These are phyloP conservation scores for Zoroaster sp. DNA, from an alignment of 53 echinoderm and acorn worm species.

Conservation along the genomic window DNA sequence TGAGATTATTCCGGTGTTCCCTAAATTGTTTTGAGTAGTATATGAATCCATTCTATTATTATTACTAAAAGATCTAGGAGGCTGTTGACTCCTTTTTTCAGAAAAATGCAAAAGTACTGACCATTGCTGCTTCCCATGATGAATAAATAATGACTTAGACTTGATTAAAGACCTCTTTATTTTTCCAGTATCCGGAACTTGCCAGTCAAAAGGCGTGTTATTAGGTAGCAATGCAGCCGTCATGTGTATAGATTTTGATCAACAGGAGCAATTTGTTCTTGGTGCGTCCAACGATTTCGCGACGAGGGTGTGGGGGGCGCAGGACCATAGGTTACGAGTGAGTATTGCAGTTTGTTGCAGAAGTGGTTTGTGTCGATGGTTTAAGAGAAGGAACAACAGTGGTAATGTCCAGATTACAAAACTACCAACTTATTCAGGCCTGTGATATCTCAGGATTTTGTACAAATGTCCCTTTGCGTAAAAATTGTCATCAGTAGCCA, in stretches of 20 bases:
- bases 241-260: slow-evolving; percentile 91
- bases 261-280: slow-evolving; percentile 83
- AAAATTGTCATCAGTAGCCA: too few species aligned
- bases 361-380: neutral
- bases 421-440: too few species aligned
- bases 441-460: too few species aligned
- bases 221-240: slow-evolving; percentile 91
- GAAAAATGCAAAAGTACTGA: too few species aligned
- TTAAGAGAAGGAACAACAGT: neutral
- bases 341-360: neutral
- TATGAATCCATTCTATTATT: too few species aligned
- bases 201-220: slow-evolving; percentile 66
- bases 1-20: too few species aligned
- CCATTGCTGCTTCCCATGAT: too few species aligned
- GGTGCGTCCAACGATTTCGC: slow-evolving; percentile 95
- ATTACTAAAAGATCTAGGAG: too few species aligned
- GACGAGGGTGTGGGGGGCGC: slow-evolving; percentile 89
- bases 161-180: neutral
- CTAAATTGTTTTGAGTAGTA: too few species aligned
- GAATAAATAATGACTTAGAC: neutral
- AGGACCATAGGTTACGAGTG: slow-evolving; percentile 91
- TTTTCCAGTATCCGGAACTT: slow-evolving; percentile 57
- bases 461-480: too few species aligned
- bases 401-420: too few species aligned
- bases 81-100: too few species aligned